Base-by-base conservation (phyloP, 2,113 vertebrate species). In the Halichoerus grypus region DNA sequence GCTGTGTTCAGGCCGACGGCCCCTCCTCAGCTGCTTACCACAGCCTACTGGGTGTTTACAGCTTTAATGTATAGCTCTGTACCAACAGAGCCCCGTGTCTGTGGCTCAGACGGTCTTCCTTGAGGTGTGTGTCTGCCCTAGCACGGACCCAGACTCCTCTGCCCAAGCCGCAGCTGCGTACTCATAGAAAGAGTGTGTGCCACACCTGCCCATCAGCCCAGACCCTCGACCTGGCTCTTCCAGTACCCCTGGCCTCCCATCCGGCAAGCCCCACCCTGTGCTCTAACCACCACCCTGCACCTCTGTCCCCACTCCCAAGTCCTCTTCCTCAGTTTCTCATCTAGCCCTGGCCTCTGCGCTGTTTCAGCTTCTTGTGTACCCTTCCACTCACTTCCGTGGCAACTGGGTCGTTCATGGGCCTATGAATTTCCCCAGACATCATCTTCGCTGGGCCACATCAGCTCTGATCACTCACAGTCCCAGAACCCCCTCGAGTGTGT, bases 321-420 rank as follows among this genome's bases (percentile, higher is more conserved):
- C 19, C n/a, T n/a, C 18, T 31, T 18, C 21, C 57, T 74, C n/a
- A n/a, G 39, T 87, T 49, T 33, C 33, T 21, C 4, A 8, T 81
- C 55, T 7, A 36, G 1, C 3, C 13, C 51, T 22, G 21, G 6
- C 39, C 33, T 39, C 15, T 72, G 16, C 28, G 28, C 15, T 9
- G 1, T 6, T 13, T 59, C 22, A 24, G 31, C 1, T 61, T 65
- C 39, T 7, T 12, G 4, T 2, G 16, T 15, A 1, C 15, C 6
- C 12, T 18, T 16, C 15, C 0, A 2, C 18, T 57, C 7, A 1
- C 42, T 36, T 7, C 1, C 3, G 1, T 53, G 28, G 4, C 18
- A 15, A 22, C 1, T 4, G 7, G 4, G 9, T 28, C 12, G 5
- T 76, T 74, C 55, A 22, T 1, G 0, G 28, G 16, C 15, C 65